Conservation (phyloP, 2,797 vertebrate species). For the Danio aesculapii region DNA sequence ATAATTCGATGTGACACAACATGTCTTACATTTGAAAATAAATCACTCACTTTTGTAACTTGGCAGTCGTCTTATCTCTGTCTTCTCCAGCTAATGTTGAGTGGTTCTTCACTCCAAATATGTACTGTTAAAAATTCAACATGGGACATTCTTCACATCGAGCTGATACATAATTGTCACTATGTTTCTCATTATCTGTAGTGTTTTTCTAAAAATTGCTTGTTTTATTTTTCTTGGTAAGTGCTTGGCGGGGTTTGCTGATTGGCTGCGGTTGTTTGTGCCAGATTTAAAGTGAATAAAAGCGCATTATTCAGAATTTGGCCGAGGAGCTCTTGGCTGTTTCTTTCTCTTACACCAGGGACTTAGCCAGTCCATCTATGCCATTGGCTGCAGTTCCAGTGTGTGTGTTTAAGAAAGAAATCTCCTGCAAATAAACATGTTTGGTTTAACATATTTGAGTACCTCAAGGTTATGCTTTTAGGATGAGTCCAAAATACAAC, state of each 20-base stretch:
- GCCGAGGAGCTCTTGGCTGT: not conserved
- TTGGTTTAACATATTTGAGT: slow-evolving; percentile 3
- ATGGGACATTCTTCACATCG: not conserved
- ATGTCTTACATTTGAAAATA: not conserved
- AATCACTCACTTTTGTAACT: not conserved
- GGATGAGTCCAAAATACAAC: not conserved
- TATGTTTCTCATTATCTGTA: slow-evolving; percentile 35
- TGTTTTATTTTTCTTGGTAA: slow-evolving; percentile 40
- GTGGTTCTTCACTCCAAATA: not conserved
- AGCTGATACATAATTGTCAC: not conserved
- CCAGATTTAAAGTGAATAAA: slow-evolving; percentile 36
- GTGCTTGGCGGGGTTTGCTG: slow-evolving; percentile 1
- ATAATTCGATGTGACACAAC: not conserved
- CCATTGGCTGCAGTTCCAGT: not conserved
- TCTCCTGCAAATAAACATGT: slow-evolving; percentile 9
- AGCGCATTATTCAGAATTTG: slow-evolving; percentile 43
- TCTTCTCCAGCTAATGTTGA: not conserved
- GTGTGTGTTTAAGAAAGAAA: not conserved
- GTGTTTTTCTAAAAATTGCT: slow-evolving; percentile 15
- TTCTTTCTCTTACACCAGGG: slow-evolving; percentile 1
- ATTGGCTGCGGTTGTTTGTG: not conserved
- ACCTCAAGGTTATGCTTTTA: not conserved
- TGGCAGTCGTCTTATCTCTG: not conserved
- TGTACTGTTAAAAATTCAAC: slow-evolving; percentile 1
- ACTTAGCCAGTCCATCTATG: not conserved